A percentile compares a stretch with the other conserved stretches of the same genome.
Evolutionary conservation across 1,140 invertebrate species (phyloP).

Genomic region (Aricia agestis): DNA sequence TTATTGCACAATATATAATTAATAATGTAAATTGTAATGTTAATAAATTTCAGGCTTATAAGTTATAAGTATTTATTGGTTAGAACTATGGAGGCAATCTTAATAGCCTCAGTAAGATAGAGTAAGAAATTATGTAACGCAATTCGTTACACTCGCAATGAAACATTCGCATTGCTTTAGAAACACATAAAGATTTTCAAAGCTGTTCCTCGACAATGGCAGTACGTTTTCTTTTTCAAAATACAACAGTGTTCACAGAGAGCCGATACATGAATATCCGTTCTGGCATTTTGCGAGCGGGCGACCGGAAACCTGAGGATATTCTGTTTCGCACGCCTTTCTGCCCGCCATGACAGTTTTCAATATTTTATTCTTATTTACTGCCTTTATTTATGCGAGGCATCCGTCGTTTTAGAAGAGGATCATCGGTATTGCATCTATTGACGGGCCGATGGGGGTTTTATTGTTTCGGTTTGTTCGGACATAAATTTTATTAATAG

Average conservation of each 20-base stretch:
- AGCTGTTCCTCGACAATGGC: not conserved
- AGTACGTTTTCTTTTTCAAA: conserved; percentile 33
- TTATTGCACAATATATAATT: too few species aligned
- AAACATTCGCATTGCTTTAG: not conserved
- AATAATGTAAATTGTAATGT: too few species aligned
- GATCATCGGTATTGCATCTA: conserved; percentile 39
- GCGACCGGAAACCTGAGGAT: conserved; percentile 67
- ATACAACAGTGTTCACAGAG: conserved; percentile 31
- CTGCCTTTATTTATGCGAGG: conserved; percentile 62
- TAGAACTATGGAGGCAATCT: too few species aligned
- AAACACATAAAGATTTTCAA: not conserved
- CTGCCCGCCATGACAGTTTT: conserved; percentile 66
- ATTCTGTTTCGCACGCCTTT: conserved; percentile 66
- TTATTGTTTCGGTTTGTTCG: conserved; percentile 30
- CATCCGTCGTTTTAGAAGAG: conserved; percentile 47
- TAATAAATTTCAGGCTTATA: too few species aligned
- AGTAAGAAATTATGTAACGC: not conserved
- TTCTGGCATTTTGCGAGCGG: conserved; percentile 62
- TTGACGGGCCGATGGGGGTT: conserved; percentile 27
- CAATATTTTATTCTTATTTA: conserved; percentile 74
- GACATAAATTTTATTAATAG: not conserved
- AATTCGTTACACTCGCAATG: not conserved
- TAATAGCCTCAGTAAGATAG: not conserved
- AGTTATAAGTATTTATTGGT: too few species aligned
- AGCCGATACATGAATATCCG: conserved; percentile 61